phyloP scores from a whole-genome alignment of 2,888 invertebrate species.

The Trachelus stipa region DNA sequence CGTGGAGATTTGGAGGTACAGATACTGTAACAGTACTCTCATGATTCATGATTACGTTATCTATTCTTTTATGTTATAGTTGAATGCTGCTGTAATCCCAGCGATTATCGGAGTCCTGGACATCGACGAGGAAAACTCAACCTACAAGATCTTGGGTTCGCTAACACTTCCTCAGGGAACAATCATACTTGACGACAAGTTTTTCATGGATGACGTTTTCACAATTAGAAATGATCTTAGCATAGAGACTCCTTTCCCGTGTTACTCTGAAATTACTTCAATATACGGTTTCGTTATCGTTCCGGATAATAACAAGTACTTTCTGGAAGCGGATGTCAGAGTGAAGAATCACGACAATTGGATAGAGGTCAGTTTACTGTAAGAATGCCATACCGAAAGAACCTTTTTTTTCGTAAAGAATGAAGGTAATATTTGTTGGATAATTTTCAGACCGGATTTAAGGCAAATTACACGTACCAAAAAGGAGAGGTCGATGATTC shows the following conservation, averaged over 20 bases:
- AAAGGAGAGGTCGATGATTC: constrained; percentile 59
- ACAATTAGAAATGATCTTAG: constrained; percentile 71
- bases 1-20: constrained; percentile 70
- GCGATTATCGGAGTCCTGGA: constrained; percentile 50
- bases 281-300: constrained; percentile 68
- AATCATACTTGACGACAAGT: constrained; percentile 71
- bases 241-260: constrained; percentile 70
- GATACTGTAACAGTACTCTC: constrained; percentile 28
- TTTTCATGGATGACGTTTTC: constrained; percentile 69
- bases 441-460: constrained; percentile 65
- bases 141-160: constrained; percentile 50
- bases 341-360: constrained; percentile 64
- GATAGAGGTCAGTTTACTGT: constrained; percentile 66
- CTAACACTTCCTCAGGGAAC: constrained; percentile 70
- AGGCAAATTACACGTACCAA: constrained; percentile 69
- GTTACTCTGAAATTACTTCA: constrained; percentile 68
- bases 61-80: constrained; percentile 29
- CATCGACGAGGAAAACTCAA: constrained; percentile 57
- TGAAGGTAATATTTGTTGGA: constrained; percentile 19
- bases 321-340: constrained; percentile 67
- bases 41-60: constrained; percentile 26
- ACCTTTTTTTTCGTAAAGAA: not conserved
- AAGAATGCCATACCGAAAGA: not conserved
- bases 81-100: constrained; percentile 47
- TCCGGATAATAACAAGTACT: constrained; percentile 63